Percentiles rank a stretch among this genome's conserved stretches.
These are phyloP conservation scores for Colletes latitarsis DNA, from an alignment of 1,140 invertebrate species.

Conservation along the genomic window DNA sequence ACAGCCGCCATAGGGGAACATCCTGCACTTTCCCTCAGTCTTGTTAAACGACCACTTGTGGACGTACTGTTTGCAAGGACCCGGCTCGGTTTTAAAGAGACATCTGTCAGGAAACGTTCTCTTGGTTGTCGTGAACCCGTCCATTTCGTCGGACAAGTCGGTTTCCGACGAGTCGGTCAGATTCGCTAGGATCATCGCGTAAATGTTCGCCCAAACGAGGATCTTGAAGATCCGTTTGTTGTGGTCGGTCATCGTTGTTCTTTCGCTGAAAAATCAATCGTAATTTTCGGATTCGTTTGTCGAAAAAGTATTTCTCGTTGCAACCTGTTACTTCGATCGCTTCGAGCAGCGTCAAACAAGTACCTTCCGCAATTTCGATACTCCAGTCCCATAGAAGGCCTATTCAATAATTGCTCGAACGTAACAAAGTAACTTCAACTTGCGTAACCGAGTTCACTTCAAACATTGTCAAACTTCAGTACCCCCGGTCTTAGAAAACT, in stretches of 20 bases:
- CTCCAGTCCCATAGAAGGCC: too few relatives aligned
- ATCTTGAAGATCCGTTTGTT: constrained; percentile 71
- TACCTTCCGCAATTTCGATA: too few relatives aligned
- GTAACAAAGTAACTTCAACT: too few relatives aligned
- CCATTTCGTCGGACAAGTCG: constrained; percentile 59
- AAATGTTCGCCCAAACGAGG: constrained; percentile 66
- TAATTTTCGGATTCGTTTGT: background rate
- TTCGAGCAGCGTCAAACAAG: too few relatives aligned
- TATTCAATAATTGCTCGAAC: too few relatives aligned
- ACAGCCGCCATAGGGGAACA: constrained; percentile 90
- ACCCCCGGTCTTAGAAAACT: too few relatives aligned
- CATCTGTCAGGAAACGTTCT: constrained; percentile 73
- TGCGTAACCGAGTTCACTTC: too few relatives aligned
- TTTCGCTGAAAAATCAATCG: constrained; percentile 66
- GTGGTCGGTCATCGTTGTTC: constrained; percentile 72
- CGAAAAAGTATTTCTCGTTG: too few relatives aligned
- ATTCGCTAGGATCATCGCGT: constrained; percentile 56
- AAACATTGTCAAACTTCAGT: too few relatives aligned
- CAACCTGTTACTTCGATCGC: too few relatives aligned
- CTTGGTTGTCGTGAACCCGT: constrained; percentile 62
- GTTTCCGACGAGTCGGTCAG: constrained; percentile 67
- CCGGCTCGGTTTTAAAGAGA: constrained; percentile 80
- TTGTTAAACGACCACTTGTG: constrained; percentile 89
- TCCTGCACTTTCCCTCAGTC: constrained; percentile 84
- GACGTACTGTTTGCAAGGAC: constrained; percentile 86